Evolutionary conservation across 2,888 invertebrate species (phyloP).

Genomic region (Clanis bilineata): DNA sequence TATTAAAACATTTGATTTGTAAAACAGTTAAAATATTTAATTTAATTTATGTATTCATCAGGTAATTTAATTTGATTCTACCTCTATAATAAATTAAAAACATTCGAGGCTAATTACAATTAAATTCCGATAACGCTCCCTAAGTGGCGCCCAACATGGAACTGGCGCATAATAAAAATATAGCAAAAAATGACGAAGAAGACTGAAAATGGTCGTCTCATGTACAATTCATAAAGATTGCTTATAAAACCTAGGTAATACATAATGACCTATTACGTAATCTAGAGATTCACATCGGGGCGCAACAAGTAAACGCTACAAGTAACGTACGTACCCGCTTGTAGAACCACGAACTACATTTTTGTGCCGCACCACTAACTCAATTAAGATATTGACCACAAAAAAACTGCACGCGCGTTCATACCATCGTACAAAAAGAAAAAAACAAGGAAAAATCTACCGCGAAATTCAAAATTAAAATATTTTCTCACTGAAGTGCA

Average conservation of each 20-base stretch:
- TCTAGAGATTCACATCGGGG: conserved; percentile 43
- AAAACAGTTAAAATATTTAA: too few relatives aligned
- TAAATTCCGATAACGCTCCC: background rate
- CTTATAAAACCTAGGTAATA: conserved; percentile 5
- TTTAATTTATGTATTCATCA: too few relatives aligned
- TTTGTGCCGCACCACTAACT: conserved; percentile 48
- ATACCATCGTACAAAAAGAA: conserved; percentile 34
- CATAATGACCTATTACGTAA: conserved; percentile 67
- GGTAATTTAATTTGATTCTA: too few relatives aligned
- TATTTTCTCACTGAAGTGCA: conserved; percentile 2
- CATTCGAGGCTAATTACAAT: background rate
- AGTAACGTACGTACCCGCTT: conserved; percentile 52
- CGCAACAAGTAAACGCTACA: conserved; percentile 74
- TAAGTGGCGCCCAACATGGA: conserved; percentile 36
- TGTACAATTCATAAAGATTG: background rate
- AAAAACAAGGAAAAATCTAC: conserved; percentile 31
- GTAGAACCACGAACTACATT: conserved; percentile 53
- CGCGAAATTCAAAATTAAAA: conserved; percentile 9
- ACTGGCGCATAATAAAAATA: conserved; percentile 6
- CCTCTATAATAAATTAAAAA: background rate
- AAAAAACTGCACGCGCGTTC: conserved; percentile 45
- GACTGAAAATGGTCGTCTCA: background rate
- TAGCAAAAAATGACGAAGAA: too few relatives aligned
- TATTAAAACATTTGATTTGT: too few relatives aligned
- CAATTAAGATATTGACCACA: conserved; percentile 43